Evolutionary conservation across 2,888 invertebrate species (phyloP), one percentile per base, ranked within the genome.

Genomic region (Pelosia muscerda): DNA sequence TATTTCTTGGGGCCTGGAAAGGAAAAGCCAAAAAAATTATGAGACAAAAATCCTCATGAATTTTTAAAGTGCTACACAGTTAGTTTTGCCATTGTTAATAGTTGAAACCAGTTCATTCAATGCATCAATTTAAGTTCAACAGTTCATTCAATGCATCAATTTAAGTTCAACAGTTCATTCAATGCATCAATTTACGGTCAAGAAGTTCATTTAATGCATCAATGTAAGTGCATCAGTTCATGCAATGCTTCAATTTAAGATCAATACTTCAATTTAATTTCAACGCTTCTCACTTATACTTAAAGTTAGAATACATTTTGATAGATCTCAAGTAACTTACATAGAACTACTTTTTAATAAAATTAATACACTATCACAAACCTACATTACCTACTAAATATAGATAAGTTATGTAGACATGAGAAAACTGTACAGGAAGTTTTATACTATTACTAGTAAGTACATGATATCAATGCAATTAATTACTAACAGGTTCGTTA

Each of bases 1-100:
- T 76, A 94, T 89, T 56, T 94, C 94, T 86, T 92, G 91, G 84
- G 89, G 91, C 84, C 94, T 94, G 92, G 79, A 90, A 88, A 76
- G 77, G 72, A 65, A 78, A 75, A 57, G 56, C 4, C 31, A 59
- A 56, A 59, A 57, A 68, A 69, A 15, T 55, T 11, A 13, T 23
- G 19, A 10, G 6, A 38, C 15, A 54, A 10, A 15, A 68, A 8
- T 54, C 49, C 11, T 28, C 15, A 22, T 53, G 63, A 25, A 1
- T 19, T 54, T 10, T 31, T 54, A 54, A 8, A 23, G 22, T 10
- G 15, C 23, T 11, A 34, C 38, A 5, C 15, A 38, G 15, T 38
- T 15, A 38, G n/a, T n/a, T n/a, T n/a, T n/a, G n/a, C n/a, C n/a
- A n/a, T n/a, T n/a, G n/a, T n/a, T n/a, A n/a, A n/a, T n/a, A n/a